phyloP scores from a whole-genome alignment of 2,797 vertebrate species.

The Sebastes steindachneri region DNA sequence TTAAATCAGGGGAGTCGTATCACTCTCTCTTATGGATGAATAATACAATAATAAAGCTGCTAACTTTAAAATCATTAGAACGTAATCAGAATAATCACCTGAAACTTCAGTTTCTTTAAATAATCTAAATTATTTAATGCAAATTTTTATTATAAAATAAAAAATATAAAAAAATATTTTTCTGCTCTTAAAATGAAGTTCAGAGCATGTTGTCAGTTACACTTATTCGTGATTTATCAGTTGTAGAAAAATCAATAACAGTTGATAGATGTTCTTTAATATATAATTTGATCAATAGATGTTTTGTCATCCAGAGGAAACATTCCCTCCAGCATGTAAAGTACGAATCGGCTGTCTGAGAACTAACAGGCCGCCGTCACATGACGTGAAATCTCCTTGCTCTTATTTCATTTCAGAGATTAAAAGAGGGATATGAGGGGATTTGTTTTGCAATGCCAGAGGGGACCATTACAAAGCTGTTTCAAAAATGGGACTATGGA shows the following conservation, averaged over 20 bases:
- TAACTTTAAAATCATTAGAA: neutral
- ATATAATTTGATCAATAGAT: neutral
- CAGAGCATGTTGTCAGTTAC: neutral
- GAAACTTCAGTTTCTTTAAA: neutral
- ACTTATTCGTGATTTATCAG: neutral
- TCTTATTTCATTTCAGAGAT: conserved; percentile 83
- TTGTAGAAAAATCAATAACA: neutral
- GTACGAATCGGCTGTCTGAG: conserved; percentile 53
- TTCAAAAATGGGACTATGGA: conserved; percentile 69
- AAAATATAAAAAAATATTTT: neutral
- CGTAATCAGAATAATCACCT: neutral
- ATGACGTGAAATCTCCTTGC: conserved; percentile 79
- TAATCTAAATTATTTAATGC: neutral
- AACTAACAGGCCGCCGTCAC: conserved; percentile 72
- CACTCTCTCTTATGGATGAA: conserved; percentile 10
- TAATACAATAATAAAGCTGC: neutral
- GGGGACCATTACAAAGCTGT: conserved; percentile 75
- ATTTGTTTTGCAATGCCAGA: conserved; percentile 73
- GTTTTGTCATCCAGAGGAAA: neutral
- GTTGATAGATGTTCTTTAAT: neutral
- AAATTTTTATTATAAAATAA: neutral
- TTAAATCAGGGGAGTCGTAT: conserved; percentile 32
- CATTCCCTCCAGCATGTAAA: conserved; percentile 34
- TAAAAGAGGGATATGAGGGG: conserved; percentile 80
- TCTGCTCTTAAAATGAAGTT: neutral